Conservation (phyloP, 1,140 invertebrate genomes). For the Drosophila sp. region DNA sequence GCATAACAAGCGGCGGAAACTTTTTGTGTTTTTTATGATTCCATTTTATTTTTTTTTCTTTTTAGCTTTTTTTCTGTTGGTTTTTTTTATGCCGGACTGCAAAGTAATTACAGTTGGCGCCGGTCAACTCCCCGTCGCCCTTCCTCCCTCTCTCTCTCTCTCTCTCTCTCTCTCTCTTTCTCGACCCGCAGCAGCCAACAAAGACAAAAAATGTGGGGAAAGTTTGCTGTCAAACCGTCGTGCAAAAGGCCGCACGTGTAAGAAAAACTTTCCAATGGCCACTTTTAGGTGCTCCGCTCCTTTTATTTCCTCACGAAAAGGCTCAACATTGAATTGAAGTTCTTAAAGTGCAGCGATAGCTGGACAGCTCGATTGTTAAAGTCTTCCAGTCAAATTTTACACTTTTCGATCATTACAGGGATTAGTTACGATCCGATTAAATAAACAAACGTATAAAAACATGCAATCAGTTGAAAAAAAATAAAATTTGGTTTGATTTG, state of each 20-base stretch:
- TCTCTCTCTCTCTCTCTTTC: background rate
- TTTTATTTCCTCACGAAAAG: background rate
- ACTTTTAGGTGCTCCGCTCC: constrained; percentile 5
- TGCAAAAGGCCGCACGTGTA: constrained; percentile 59
- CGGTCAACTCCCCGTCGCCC: constrained; percentile 30
- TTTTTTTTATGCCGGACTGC: constrained; percentile 45
- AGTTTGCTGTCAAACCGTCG: constrained; percentile 65
- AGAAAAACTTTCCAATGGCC: constrained; percentile 48
- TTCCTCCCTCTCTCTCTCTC: background rate
- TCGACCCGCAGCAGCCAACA: background rate
- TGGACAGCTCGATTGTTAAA: no score
- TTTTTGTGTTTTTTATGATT: constrained; percentile 75
- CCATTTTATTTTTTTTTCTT: constrained; percentile 25
- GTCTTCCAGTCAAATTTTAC: no score
- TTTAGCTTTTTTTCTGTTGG: constrained; percentile 11
- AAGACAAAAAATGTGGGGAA: constrained; percentile 47
- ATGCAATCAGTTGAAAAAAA: no score
- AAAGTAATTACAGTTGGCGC: constrained; percentile 74
- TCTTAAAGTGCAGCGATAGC: constrained; percentile 13
- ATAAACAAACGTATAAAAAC: no score
- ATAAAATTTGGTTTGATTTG: no score
- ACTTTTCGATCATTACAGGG: no score
- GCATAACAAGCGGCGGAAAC: constrained; percentile 72
- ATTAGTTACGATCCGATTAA: no score
- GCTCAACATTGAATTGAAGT: constrained; percentile 24